Evolutionary conservation across 2,113 vertebrate species (phyloP).

Genomic region (Dolichallabes microphthalmus): DNA sequence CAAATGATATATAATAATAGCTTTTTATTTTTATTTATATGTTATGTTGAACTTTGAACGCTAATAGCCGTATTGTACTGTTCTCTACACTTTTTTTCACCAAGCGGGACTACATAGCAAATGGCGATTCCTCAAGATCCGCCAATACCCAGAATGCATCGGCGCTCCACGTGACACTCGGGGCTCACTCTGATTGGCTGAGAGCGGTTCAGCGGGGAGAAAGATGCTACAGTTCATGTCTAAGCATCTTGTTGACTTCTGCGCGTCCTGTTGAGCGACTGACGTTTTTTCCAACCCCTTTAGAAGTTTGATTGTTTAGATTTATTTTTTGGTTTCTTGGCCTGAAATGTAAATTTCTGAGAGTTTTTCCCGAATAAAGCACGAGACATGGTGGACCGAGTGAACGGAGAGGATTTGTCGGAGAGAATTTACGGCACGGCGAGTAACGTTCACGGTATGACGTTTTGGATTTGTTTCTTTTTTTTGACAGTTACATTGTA

Average conservation of each 20-base stretch:
- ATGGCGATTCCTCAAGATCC: background rate
- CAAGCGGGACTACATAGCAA: background rate
- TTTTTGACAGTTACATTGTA: background rate
- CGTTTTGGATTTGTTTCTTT: background rate
- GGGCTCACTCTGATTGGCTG: conserved; percentile 24
- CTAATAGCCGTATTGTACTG: too few relatives aligned
- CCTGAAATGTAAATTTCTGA: background rate
- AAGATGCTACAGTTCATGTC: conserved; percentile 14
- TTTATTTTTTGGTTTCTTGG: background rate
- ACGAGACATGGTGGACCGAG: conserved; percentile 40
- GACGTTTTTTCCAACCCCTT: background rate
- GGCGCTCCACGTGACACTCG: background rate
- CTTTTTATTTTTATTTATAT: too few relatives aligned
- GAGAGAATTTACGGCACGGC: conserved; percentile 11
- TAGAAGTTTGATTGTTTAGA: background rate
- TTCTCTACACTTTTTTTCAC: too few relatives aligned
- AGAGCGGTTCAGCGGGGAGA: background rate
- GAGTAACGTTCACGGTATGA: conserved; percentile 16
- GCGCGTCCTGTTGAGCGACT: background rate
- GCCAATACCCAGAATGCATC: conserved; percentile 23
- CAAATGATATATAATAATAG: too few relatives aligned
- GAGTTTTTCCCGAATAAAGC: background rate
- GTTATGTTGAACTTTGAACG: background rate
- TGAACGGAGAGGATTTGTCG: background rate
- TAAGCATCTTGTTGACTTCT: conserved; percentile 21